A percentile compares a stretch with the other conserved stretches of the same genome.
phyloP scores from a whole-genome alignment of 2,113 vertebrate species.

The Chaetodon auriga region DNA sequence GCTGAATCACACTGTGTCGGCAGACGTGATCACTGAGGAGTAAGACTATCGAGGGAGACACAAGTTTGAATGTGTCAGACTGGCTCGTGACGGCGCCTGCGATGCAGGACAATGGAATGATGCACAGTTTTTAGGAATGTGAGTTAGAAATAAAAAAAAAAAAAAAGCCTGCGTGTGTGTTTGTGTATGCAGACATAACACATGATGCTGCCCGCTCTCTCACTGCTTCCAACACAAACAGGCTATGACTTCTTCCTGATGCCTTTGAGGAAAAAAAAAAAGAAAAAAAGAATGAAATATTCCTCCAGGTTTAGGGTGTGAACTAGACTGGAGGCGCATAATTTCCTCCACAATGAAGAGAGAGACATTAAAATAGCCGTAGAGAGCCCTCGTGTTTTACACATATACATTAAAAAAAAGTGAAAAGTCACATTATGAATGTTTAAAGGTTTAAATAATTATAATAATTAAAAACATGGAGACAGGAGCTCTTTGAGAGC shows the following conservation, averaged over 20 bases:
- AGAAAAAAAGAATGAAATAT: conserved; percentile 2
- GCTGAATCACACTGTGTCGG: conserved; percentile 18
- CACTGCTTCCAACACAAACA: conserved; percentile 52
- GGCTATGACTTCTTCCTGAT: conserved; percentile 65
- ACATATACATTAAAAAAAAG: conserved; percentile 64
- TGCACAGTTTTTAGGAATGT: conserved; percentile 71
- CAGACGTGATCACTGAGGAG: not conserved
- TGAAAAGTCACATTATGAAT: conserved; percentile 80
- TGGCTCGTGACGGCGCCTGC: conserved; percentile 47
- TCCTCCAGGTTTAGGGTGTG: conserved; percentile 31
- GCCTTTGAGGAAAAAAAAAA: conserved; percentile 12
- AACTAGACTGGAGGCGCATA: conserved; percentile 48
- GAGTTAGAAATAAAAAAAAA: conserved; percentile 41
- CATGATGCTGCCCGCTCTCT: conserved; percentile 45
- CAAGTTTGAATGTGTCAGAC: conserved; percentile 32
- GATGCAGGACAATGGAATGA: conserved; percentile 59
- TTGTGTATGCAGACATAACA: conserved; percentile 22
- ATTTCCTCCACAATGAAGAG: conserved; percentile 44
- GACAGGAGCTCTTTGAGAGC: conserved; percentile 88
- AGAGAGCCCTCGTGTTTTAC: conserved; percentile 83
- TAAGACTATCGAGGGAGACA: conserved; percentile 12
- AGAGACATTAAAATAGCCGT: conserved; percentile 62
- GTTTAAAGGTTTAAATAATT: conserved; percentile 86
- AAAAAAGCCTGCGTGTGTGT: conserved; percentile 8
- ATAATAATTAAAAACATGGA: conserved; percentile 80